A percentile compares a stretch with the other conserved stretches of the same genome.
phyloP scores from a whole-genome alignment of 2,888 invertebrate genomes.

The Cremastinae sp. region DNA sequence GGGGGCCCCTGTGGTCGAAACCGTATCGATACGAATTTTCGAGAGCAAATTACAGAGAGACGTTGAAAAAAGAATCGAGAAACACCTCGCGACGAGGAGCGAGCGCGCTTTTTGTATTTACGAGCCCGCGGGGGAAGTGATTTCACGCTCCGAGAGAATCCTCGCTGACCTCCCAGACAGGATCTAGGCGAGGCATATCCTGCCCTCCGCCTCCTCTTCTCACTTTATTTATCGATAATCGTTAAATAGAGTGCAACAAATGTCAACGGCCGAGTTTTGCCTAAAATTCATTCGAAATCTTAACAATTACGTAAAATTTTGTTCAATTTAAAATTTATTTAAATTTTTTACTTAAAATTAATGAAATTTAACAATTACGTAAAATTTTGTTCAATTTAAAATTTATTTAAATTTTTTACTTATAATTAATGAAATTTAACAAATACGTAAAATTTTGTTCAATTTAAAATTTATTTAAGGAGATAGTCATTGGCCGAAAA shows the following conservation, averaged over 20 bases:
- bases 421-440: too few species aligned
- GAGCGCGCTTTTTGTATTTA: conserved; percentile 68
- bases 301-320: too few species aligned
- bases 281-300: neutral
- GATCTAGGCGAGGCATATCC: conserved; percentile 78
- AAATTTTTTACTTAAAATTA: too few species aligned
- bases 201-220: conserved; percentile 65
- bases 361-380: too few species aligned
- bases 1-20: conserved; percentile 15
- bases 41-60: neutral
- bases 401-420: too few species aligned
- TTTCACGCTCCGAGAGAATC: conserved; percentile 76
- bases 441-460: too few species aligned
- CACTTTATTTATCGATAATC: conserved; percentile 1
- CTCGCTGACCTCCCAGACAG: conserved; percentile 71
- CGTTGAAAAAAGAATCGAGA: conserved; percentile 11
- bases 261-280: neutral
- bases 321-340: too few species aligned
- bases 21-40: neutral
- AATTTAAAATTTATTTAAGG: too few species aligned
- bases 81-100: conserved; percentile 47
- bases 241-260: neutral
- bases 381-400: too few species aligned
- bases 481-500: too few species aligned
- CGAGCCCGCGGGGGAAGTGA: conserved; percentile 72